These are phyloP conservation scores for Adelosebastes latens DNA, from an alignment of 2,797 vertebrate species.

Conservation along the genomic window DNA sequence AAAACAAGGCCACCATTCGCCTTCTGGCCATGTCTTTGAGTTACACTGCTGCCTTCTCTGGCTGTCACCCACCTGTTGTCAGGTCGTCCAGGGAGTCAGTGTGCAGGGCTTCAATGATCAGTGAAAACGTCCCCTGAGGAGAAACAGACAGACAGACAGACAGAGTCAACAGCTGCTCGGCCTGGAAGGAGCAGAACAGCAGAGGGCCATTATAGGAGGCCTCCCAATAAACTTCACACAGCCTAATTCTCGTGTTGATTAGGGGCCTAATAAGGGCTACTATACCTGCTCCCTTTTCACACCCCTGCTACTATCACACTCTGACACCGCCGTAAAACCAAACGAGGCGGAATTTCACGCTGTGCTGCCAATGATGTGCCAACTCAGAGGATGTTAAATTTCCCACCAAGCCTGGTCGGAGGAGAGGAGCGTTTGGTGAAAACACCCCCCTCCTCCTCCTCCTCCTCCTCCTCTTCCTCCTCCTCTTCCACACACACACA, in stretches of 20 bases:
- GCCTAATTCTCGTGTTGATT: constrained; percentile 78
- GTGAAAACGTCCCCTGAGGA: constrained; percentile 96
- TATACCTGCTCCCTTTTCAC: constrained; percentile 77
- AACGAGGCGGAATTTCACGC: constrained; percentile 86
- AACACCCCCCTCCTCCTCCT: constrained; percentile 27
- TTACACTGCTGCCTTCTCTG: constrained; percentile 56
- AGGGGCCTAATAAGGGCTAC: constrained; percentile 74
- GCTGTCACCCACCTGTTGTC: constrained; percentile 89
- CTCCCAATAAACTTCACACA: constrained; percentile 79
- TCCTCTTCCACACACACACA: background rate
- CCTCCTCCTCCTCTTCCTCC: constrained; percentile 12
- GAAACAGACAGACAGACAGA: constrained; percentile 42
- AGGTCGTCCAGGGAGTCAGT: constrained; percentile 95
- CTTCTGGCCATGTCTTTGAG: constrained; percentile 53
- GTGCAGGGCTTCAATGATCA: constrained; percentile 97
- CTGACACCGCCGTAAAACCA: constrained; percentile 79
- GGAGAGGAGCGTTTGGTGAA: constrained; percentile 69
- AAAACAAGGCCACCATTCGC: constrained; percentile 37
- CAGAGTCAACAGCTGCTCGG: constrained; percentile 76
- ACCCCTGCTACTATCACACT: constrained; percentile 83
- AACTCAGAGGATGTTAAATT: constrained; percentile 81
- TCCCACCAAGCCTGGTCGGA: constrained; percentile 76
- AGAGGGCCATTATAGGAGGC: constrained; percentile 62
- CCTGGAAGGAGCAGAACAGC: constrained; percentile 60
- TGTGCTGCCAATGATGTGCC: constrained; percentile 81